A percentile compares a stretch with the other conserved stretches of the same genome.
These are phyloP conservation scores for Phycodurus eques DNA, from an alignment of 2,113 vertebrate species.

Conservation along the genomic window DNA sequence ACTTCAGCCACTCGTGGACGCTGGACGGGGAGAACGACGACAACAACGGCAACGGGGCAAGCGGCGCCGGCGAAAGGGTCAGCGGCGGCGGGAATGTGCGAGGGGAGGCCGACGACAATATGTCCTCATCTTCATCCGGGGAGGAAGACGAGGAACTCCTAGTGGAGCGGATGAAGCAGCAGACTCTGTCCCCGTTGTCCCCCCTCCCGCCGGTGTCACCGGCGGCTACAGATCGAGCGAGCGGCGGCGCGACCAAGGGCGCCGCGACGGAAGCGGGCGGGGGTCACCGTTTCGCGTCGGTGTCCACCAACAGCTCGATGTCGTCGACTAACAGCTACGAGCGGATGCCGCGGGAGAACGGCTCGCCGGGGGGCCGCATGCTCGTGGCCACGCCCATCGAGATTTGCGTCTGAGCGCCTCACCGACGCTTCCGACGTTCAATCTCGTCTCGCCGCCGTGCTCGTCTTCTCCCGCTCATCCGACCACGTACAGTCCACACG, in stretches of 20 bases:
- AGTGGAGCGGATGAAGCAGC: conserved; percentile 79
- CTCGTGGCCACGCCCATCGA: conserved; percentile 80
- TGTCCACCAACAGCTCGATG: conserved; percentile 78
- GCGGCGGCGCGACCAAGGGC: conserved; percentile 48
- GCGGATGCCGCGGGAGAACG: conserved; percentile 71
- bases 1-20: conserved; percentile 81
- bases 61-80: conserved; percentile 33
- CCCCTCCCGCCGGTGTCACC: conserved; percentile 63
- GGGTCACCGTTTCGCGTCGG: conserved; percentile 71
- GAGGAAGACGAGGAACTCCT: conserved; percentile 76
- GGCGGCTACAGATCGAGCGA: conserved; percentile 45
- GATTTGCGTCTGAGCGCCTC: conserved; percentile 74
- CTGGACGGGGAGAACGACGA: conserved; percentile 71
- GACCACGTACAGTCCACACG: conserved; percentile 24
- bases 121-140: conserved; percentile 67
- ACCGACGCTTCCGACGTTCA: not conserved
- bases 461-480: conserved; percentile 42
- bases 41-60: conserved; percentile 32
- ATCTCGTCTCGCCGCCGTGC: not conserved
- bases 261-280: conserved; percentile 52
- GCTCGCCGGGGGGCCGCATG: conserved; percentile 69
- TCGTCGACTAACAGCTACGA: conserved; percentile 81
- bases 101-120: conserved; percentile 53
- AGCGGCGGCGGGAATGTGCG: conserved; percentile 21
- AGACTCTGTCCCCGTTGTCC: conserved; percentile 72